Evolutionary conservation across 2,113 vertebrate genomes (phyloP), one percentile per base, ranked within the genome.

Genomic region (Gambusia holbrooki): DNA sequence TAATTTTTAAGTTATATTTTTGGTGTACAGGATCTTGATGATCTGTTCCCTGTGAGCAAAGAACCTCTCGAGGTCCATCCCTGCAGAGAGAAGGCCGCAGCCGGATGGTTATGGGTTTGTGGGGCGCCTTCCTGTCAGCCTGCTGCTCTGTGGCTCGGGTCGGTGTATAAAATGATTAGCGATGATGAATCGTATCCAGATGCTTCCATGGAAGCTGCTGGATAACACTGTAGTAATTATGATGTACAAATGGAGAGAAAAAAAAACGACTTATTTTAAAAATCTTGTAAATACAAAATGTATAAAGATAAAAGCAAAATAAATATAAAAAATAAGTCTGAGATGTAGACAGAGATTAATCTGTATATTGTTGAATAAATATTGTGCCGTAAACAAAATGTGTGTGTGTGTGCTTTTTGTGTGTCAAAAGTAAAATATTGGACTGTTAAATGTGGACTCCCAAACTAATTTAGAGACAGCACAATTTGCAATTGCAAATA

Each of bases 301-400:
- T 97, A 97, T 93, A 98, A 97, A 97, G 93, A 73, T 80, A 54
- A 92, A 84, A 88, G 74, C 64, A 73, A 92, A 76, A 90, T 83
- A 60, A 88, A 84, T 91, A 83, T 89, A 81, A 96, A 69, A 37
- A 93, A 94, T 93, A 87, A 93, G 86, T 96, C 95, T 96, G 93
- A 95, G 93, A 95, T 94, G 94, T 96, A 97, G 95, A 96, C 94
- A 93, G 82, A 90, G 92, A 87, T 83, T 66, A 94, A 96, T 95
- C 94, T 96, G 95, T 95, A 96, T 96, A 94, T 96, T 96, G 96
- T 96, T 96, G 95, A 97, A 97, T 97, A 97, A 97, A 98, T 97
- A 97, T 96, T 94, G 97, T 99, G 94, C 93, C 90, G 96, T 97
- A 93, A 90, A 62, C 48, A 80, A 90, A 32, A 22, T 1, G 4